Percentiles rank a stretch among this genome's conserved stretches.
Conservation (phyloP, 2,113 vertebrate genomes). For the Melanerpes formicivorus region DNA sequence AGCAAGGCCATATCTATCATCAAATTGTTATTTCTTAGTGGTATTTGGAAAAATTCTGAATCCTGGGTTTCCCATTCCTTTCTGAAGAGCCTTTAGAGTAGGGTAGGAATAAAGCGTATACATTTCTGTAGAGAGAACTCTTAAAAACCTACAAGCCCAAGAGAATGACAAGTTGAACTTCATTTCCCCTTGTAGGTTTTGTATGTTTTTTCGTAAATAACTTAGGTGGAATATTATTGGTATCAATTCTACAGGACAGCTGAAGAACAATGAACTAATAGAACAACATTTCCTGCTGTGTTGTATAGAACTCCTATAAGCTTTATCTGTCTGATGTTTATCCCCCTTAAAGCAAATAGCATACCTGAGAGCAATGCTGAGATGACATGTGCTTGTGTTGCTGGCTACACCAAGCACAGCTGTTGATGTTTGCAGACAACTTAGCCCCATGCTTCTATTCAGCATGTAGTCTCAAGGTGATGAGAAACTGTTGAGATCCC, state of each 20-base stretch:
- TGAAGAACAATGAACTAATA: neutral
- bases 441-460: constrained; percentile 42
- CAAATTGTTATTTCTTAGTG: neutral
- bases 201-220: neutral
- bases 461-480: constrained; percentile 34
- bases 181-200: neutral
- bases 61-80: neutral
- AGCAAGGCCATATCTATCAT: neutral
- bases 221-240: neutral
- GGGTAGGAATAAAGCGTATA: neutral
- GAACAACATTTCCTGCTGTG: neutral
- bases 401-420: constrained; percentile 58
- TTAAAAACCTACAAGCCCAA: neutral
- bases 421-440: constrained; percentile 49
- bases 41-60: neutral
- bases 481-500: constrained; percentile 56
- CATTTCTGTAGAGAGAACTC: neutral
- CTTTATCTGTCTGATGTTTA: constrained; percentile 8
- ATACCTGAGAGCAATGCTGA: constrained; percentile 7
- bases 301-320: neutral
- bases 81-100: neutral
- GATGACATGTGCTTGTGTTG: neutral
- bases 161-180: neutral
- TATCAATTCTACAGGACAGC: neutral
- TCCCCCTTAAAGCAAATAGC: neutral